Conservation (phyloP, 2,113 vertebrate species). For the Cairina moschata region DNA sequence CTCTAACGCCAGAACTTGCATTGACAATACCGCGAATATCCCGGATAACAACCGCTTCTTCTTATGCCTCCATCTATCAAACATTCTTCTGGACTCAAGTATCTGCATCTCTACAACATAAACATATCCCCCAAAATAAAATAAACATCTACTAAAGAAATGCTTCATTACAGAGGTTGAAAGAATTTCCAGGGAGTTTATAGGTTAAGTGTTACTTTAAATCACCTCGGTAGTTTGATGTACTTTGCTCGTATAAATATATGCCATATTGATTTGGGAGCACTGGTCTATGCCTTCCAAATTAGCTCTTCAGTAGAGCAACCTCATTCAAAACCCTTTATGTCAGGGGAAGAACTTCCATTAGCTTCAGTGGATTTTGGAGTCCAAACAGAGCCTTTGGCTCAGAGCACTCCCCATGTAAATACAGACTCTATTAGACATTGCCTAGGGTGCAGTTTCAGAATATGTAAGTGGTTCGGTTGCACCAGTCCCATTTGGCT, state of each 20-base stretch:
- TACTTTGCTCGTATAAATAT: background rate
- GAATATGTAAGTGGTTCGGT: background rate
- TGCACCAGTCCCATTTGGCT: background rate
- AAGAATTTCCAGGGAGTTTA: background rate
- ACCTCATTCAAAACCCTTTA: background rate
- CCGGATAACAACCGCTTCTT: background rate
- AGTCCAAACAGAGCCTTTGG: background rate
- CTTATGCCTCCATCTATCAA: background rate
- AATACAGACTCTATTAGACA: accelerated
- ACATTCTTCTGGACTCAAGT: background rate
- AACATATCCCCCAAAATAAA: background rate
- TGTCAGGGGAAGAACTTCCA: background rate
- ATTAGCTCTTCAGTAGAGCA: background rate
- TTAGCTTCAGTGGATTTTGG: background rate
- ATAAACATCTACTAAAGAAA: background rate
- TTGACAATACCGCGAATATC: background rate
- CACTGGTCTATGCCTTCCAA: background rate
- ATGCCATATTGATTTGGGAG: background rate
- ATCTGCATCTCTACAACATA: background rate
- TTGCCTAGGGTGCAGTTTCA: background rate
- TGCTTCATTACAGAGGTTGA: background rate
- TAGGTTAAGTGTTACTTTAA: background rate
- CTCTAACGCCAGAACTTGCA: background rate
- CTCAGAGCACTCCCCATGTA: accelerated
- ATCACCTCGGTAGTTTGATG: background rate